These are phyloP conservation scores for Eilema sororculum DNA, from an alignment of 2,888 invertebrate genomes.

Conservation along the genomic window DNA sequence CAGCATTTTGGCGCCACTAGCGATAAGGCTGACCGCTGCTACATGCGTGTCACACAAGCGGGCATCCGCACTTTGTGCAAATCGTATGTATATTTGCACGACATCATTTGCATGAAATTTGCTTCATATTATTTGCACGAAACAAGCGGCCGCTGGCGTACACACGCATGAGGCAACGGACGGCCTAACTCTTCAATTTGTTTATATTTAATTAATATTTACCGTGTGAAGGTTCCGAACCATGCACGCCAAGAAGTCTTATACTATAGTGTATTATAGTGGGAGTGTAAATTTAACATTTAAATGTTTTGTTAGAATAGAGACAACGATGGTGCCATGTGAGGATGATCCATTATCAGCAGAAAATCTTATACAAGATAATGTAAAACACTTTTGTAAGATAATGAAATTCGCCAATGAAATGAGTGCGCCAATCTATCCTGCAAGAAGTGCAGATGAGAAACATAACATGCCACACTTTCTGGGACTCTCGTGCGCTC, in stretches of 20 bases:
- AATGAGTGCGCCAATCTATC: constrained; percentile 70
- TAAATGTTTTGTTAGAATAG: constrained; percentile 59
- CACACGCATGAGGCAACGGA: too few species aligned
- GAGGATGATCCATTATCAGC: constrained; percentile 86
- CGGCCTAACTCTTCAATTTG: too few species aligned
- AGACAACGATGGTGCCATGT: constrained; percentile 78
- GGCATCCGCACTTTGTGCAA: too few species aligned
- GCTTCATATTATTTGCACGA: too few species aligned
- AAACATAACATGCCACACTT: constrained; percentile 67
- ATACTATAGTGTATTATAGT: background rate
- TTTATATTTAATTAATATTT: too few species aligned
- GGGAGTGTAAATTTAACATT: background rate
- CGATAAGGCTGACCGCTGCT: too few species aligned
- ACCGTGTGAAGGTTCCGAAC: too few species aligned
- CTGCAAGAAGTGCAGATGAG: constrained; percentile 51
- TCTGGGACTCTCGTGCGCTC: constrained; percentile 81
- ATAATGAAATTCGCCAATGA: constrained; percentile 75
- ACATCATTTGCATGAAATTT: too few species aligned
- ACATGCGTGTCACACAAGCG: too few species aligned
- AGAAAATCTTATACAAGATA: constrained; percentile 79
- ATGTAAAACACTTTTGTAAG: constrained; percentile 75
- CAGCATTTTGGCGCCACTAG: background rate
- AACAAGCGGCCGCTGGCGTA: too few species aligned
- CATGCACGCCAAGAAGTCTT: too few species aligned
- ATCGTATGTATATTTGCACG: too few species aligned